phyloP scores from a whole-genome alignment of 2,888 invertebrate species.

The Drymonia ruficornis region DNA sequence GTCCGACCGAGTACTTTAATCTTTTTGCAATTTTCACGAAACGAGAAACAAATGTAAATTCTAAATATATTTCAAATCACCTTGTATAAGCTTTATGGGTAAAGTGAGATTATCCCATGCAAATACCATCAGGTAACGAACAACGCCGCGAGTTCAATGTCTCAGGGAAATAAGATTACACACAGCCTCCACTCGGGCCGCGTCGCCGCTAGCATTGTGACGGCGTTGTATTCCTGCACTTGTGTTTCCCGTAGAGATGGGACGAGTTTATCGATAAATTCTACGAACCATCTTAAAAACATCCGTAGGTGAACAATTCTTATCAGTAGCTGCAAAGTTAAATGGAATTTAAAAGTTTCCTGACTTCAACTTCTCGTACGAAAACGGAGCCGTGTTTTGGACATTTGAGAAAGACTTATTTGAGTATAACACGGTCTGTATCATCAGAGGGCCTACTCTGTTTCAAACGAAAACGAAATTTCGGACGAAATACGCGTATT shows the following conservation, averaged over 20 bases:
- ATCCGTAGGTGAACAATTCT: background rate
- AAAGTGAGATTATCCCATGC: background rate
- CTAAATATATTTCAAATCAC: background rate
- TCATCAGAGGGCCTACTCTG: too few relatives aligned
- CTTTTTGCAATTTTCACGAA: too few relatives aligned
- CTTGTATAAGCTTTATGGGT: background rate
- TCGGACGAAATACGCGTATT: too few relatives aligned
- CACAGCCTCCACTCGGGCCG: conserved; percentile 15
- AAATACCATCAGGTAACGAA: conserved; percentile 1
- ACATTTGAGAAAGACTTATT: too few relatives aligned
- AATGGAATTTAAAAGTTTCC: too few relatives aligned
- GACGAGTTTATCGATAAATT: conserved; percentile 17
- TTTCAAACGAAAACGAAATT: too few relatives aligned
- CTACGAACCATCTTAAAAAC: background rate
- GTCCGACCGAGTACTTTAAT: too few relatives aligned
- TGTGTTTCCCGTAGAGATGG: conserved; percentile 22
- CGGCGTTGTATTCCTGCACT: conserved; percentile 27
- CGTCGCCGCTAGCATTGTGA: conserved; percentile 34
- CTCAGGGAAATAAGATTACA: conserved; percentile 35
- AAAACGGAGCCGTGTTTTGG: too few relatives aligned
- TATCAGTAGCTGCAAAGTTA: too few relatives aligned
- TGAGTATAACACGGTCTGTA: too few relatives aligned
- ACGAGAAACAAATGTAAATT: too few relatives aligned
- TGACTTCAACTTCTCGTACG: too few relatives aligned
- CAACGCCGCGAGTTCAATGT: conserved; percentile 15